phyloP scores from a whole-genome alignment of 2,797 vertebrate species.

The Danio choprae region DNA sequence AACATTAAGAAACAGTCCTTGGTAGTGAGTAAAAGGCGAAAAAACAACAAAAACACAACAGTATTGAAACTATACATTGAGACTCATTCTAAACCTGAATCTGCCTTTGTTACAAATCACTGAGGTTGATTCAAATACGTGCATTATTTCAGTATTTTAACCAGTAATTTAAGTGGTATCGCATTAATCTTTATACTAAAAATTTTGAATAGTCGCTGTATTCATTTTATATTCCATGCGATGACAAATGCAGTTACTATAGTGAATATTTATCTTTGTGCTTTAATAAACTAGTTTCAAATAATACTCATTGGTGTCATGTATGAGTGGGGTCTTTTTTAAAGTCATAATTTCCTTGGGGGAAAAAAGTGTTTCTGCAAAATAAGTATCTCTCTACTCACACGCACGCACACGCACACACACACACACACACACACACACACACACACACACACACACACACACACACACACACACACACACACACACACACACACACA shows the following conservation, averaged over 20 bases:
- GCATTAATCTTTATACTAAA: conserved; percentile 37
- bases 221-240: conserved; percentile 47
- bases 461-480: too few species aligned
- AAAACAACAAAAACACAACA: background rate
- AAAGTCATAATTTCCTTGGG: too few species aligned
- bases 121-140: background rate
- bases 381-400: too few species aligned
- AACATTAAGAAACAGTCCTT: background rate
- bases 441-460: too few species aligned
- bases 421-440: too few species aligned
- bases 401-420: too few species aligned
- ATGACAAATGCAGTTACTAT: conserved; percentile 20
- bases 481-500: too few species aligned
- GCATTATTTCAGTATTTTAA: background rate
- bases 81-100: background rate
- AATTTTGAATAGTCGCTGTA: conserved; percentile 15
- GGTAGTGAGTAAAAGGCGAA: background rate
- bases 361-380: too few species aligned
- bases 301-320: background rate
- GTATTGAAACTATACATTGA: background rate
- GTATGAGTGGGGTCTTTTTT: background rate
- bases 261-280: conserved; percentile 25
- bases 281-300: conserved; percentile 35
- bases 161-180: conserved; percentile 26
- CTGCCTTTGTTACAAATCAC: background rate